Conservation (phyloP, 2,113 vertebrate genomes). For the Scopus umbretta region DNA sequence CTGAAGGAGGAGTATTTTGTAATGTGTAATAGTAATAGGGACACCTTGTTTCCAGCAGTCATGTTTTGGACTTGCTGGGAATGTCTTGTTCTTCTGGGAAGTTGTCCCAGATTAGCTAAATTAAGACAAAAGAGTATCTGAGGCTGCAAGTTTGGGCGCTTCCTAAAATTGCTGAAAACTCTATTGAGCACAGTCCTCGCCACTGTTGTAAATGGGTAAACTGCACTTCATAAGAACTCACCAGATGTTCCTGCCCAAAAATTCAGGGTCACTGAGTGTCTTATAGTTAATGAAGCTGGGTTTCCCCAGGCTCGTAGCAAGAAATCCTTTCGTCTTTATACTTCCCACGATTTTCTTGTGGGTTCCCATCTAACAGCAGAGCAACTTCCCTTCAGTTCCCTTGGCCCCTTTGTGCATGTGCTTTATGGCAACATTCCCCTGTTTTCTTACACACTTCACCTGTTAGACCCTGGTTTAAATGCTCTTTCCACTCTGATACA, state of each 20-base stretch:
- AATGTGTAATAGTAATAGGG: background rate
- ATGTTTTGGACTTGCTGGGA: background rate
- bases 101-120: background rate
- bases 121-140: constrained; percentile 4
- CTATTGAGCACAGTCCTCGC: background rate
- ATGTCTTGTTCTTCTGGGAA: background rate
- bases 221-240: background rate
- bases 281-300: background rate
- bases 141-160: background rate
- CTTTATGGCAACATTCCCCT: background rate
- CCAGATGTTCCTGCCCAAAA: background rate
- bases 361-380: background rate
- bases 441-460: rapidly evolving
- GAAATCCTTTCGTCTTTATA: background rate
- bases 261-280: background rate
- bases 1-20: background rate
- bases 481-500: background rate
- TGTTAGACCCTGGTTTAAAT: background rate
- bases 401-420: background rate
- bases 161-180: background rate
- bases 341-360: background rate
- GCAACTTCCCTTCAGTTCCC: background rate
- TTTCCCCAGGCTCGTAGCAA: background rate
- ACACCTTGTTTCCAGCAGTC: background rate
- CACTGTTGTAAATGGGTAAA: background rate